Conservation (phyloP, 2,113 vertebrate species). For the Ginglymostoma cirratum region DNA sequence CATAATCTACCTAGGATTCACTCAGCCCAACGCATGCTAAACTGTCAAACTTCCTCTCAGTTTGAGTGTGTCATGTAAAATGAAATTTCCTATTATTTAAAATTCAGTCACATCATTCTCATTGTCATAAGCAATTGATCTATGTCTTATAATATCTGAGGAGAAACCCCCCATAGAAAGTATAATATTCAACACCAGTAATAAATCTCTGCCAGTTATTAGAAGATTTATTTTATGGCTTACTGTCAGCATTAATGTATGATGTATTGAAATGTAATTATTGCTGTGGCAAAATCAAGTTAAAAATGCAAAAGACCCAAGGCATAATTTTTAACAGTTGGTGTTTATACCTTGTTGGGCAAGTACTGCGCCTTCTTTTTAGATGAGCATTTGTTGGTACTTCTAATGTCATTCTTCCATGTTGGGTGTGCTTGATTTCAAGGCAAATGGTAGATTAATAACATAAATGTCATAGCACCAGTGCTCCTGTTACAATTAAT, state of each 20-base stretch:
- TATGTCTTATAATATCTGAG: neutral
- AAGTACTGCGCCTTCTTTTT: neutral
- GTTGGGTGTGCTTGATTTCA: neutral
- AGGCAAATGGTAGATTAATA: neutral
- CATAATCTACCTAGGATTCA: neutral
- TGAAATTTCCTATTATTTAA: neutral
- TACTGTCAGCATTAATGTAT: neutral
- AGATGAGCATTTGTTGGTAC: neutral
- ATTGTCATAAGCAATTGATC: neutral
- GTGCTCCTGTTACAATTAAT: neutral
- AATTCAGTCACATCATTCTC: neutral
- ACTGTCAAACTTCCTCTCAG: neutral
- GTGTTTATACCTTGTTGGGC: neutral
- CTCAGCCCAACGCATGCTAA: neutral
- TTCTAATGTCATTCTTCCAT: neutral
- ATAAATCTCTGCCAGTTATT: slow-evolving; percentile 23
- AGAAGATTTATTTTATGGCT: slow-evolving; percentile 14
- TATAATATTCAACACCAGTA: neutral
- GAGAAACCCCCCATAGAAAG: slow-evolving; percentile 1
- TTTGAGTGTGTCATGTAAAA: neutral
- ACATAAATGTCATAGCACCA: neutral
- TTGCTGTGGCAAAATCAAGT: neutral
- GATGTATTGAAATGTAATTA: slow-evolving; percentile 1
- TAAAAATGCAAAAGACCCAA: neutral
- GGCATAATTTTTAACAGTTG: neutral